Base-by-base conservation (phyloP, 2,113 vertebrate genomes). In the Protomyctophum bolini region DNA sequence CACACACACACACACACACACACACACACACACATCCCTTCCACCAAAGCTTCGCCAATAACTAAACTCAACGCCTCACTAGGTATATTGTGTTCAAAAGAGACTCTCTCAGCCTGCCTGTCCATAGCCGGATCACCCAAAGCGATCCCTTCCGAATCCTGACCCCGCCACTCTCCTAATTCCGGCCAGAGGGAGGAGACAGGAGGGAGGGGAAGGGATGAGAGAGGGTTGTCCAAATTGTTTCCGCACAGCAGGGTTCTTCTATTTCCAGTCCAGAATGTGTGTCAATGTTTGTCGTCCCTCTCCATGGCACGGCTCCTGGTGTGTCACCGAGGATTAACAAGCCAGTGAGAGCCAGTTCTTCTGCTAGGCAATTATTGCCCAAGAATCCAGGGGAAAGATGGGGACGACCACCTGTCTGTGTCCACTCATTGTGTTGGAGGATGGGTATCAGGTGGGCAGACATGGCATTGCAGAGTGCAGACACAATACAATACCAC, bases 11-110 rank as follows among this genome's bases (percentile, higher is more conserved):
- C 58, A 58, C 54, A 33, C 57, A 51, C 68, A 51, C 58, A 62
- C 65, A 63, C 62, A 74, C 72, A 83, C 46, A 21, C 9, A 50
- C 8, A 70, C 15, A 1, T 50, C 10, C 57, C 14, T 5, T 29
- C 57, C n/a, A 8, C 55, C 7, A n/a, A 7, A 7, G 3, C 12
- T 15, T 15, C 48, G 56, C 68, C 56, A 61, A 71, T 66, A 79
- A n/a, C 63, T 67, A 59, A 8, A 54, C 28, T 67, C 63, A 8
- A 54, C 28, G n/a, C 14, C 9, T 65, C 58, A 72, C 54, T 63
- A 75, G 71, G 59, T 48, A 58, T 48, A 58, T 7, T 41, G 45
- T 69, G 76, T 82, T 85, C 73, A 85, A 46, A 80, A 61, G 62
- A 62, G 69, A 68, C 58, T 76, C 50, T 74, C 72, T 76, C 69